phyloP scores from a whole-genome alignment of 2,888 invertebrate genomes.

The Eueremaeus valkanovi region DNA sequence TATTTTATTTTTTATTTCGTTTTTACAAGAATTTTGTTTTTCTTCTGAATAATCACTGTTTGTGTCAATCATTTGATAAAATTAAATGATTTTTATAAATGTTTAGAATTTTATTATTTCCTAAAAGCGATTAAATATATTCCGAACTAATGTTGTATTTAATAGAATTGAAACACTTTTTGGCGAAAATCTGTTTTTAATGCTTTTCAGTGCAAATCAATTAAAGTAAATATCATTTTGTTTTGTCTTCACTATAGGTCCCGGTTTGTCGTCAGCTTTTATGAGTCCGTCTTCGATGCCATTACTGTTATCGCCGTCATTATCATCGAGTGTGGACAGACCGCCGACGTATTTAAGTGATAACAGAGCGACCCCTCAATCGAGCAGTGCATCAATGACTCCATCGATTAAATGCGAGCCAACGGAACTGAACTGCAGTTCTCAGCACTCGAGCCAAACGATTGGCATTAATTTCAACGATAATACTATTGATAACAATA shows the following conservation, averaged over 20 bases:
- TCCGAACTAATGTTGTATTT: not conserved
- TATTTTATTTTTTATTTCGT: too few species aligned
- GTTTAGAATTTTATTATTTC: not conserved
- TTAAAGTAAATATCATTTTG: not conserved
- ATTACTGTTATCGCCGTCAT: conserved; percentile 22
- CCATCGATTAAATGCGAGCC: conserved; percentile 32
- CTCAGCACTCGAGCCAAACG: not conserved
- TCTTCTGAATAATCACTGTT: too few species aligned
- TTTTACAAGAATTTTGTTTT: too few species aligned
- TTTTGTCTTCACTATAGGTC: not conserved
- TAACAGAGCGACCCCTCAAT: not conserved
- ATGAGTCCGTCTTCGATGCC: conserved; percentile 31
- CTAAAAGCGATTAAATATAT: not conserved
- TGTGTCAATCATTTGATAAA: not conserved
- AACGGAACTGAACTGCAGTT: not conserved
- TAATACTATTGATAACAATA: not conserved
- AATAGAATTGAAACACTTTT: too few species aligned
- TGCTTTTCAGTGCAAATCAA: not conserved
- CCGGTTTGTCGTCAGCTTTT: conserved; percentile 22
- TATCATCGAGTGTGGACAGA: conserved; percentile 27
- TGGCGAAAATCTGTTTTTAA: too few species aligned
- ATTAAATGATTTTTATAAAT: not conserved
- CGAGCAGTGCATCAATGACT: conserved; percentile 12
- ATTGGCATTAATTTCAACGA: not conserved
- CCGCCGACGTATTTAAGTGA: conserved; percentile 31